Conservation (phyloP, 2,888 invertebrate species). For the Heliconius aoede region DNA sequence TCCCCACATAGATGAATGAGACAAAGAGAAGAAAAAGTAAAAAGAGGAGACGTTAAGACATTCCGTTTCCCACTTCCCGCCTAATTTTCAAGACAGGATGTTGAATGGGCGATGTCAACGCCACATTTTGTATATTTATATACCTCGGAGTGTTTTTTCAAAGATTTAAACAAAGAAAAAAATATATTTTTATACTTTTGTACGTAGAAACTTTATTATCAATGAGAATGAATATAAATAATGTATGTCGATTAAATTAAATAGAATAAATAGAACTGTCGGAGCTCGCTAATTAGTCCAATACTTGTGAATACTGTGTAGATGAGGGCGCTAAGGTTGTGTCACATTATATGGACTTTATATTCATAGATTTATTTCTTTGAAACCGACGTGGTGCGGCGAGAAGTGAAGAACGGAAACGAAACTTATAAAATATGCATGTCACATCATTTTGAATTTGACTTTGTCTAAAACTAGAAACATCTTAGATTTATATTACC, state of each 20-base stretch:
- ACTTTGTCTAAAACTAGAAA: no score
- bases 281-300: conserved; percentile 32
- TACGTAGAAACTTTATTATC: not conserved
- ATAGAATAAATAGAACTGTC: conserved; percentile 25
- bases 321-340: conserved; percentile 16
- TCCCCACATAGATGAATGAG: no score
- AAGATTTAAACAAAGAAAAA: not conserved
- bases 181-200: not conserved
- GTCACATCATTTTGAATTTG: no score
- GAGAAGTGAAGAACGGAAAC: no score
- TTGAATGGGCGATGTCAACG: no score
- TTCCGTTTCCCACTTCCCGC: not conserved
- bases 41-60: not conserved
- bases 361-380: not conserved
- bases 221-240: conserved; percentile 11
- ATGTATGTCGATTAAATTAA: conserved; percentile 16
- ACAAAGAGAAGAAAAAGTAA: not conserved
- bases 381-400: not conserved
- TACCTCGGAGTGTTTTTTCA: not conserved
- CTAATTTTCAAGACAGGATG: not conserved
- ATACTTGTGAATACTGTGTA: conserved; percentile 29
- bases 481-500: no score
- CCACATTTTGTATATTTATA: no score
- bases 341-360: conserved; percentile 19
- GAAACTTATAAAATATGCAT: no score